Conservation (phyloP, 1,140 invertebrate species). For the Drosophila leontia region DNA sequence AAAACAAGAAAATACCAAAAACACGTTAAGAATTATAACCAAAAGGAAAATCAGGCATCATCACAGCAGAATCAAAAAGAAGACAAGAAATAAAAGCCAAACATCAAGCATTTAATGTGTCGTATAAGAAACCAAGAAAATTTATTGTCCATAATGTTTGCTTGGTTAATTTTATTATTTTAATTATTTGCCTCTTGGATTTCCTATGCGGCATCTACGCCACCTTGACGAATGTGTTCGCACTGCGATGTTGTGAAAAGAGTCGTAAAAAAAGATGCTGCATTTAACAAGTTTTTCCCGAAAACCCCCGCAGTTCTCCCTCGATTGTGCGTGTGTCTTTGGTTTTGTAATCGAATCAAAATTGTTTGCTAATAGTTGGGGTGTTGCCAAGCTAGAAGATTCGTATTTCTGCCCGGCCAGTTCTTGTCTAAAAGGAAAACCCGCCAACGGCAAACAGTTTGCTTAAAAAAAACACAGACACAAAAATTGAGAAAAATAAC, state of each 20-base stretch:
- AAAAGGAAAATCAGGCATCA: slow-evolving; percentile 29
- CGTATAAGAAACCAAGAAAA: slow-evolving; percentile 35
- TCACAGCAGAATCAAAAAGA: background rate
- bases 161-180: slow-evolving; percentile 73
- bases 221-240: slow-evolving; percentile 57
- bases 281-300: slow-evolving; percentile 60
- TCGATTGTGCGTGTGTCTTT: slow-evolving; percentile 27
- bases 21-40: slow-evolving; percentile 62
- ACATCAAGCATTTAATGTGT: slow-evolving; percentile 38
- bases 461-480: background rate
- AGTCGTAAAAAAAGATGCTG: slow-evolving; percentile 46
- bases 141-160: slow-evolving; percentile 58
- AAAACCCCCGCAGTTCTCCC: background rate
- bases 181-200: slow-evolving; percentile 60
- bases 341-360: slow-evolving; percentile 68
- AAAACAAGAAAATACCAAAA: slow-evolving; percentile 45
- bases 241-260: slow-evolving; percentile 35
- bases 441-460: slow-evolving; percentile 19
- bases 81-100: slow-evolving; percentile 3
- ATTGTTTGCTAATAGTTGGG: slow-evolving; percentile 67
- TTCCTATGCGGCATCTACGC: slow-evolving; percentile 30
- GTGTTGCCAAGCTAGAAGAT: slow-evolving; percentile 42
- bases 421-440: slow-evolving; percentile 67
- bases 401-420: slow-evolving; percentile 25
- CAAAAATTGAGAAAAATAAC: slow-evolving; percentile 20